phyloP scores from a whole-genome alignment of 2,797 vertebrate species.

The Acrocephalus scirpaceus region DNA sequence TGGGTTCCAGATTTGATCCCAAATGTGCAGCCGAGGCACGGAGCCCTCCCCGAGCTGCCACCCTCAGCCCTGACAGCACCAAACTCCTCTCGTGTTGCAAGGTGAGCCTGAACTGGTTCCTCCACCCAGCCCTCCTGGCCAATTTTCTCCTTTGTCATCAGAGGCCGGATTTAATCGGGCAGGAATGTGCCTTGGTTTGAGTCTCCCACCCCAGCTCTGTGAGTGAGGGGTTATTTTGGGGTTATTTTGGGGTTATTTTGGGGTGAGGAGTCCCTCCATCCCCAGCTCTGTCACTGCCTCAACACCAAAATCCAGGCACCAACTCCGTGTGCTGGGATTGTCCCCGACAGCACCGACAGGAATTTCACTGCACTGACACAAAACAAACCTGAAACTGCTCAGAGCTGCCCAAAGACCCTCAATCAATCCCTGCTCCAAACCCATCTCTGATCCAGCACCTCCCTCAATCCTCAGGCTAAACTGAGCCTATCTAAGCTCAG shows the following conservation, averaged over 20 bases:
- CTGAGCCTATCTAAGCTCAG: accelerated
- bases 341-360: background rate
- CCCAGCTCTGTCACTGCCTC: background rate
- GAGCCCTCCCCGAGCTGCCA: background rate
- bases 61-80: background rate
- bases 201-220: background rate
- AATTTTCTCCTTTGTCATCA: slow-evolving; percentile 78
- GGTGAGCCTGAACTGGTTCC: slow-evolving; percentile 89
- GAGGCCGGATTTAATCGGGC: slow-evolving; percentile 67
- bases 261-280: background rate
- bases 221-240: no score
- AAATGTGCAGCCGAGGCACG: accelerated
- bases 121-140: slow-evolving; percentile 86
- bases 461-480: background rate
- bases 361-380: background rate
- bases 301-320: accelerated
- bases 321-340: accelerated
- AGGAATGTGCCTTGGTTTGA: slow-evolving; percentile 30
- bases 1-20: background rate
- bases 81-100: slow-evolving; percentile 78
- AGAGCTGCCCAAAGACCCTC: background rate
- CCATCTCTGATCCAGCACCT: background rate
- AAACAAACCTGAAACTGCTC: background rate
- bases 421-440: background rate
- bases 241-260: no score